A percentile compares a stretch with the other conserved stretches of the same genome.
These are phyloP conservation scores for Falco rusticolus DNA, from an alignment of 2,797 vertebrate genomes.

Conservation along the genomic window DNA sequence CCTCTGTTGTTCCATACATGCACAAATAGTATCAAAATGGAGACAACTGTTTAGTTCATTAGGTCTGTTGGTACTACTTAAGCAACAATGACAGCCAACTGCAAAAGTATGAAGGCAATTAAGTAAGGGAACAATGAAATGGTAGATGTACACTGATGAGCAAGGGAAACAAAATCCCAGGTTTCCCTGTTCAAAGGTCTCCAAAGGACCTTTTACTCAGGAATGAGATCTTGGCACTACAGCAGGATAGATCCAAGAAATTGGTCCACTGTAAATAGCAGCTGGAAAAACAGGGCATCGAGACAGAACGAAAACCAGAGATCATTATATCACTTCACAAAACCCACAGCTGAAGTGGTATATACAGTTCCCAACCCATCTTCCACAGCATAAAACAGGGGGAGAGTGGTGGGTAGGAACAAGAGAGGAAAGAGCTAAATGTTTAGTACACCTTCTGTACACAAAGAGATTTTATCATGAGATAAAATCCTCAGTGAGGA, in stretches of 20 bases:
- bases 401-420: too few relatives aligned
- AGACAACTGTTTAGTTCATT: background rate
- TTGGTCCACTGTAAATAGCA: background rate
- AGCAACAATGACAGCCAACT: background rate
- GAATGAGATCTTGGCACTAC: background rate
- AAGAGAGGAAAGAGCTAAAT: background rate
- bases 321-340: background rate
- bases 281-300: background rate
- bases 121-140: background rate
- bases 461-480: background rate
- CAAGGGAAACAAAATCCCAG: background rate
- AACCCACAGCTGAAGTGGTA: background rate
- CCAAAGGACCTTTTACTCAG: background rate
- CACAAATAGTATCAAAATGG: background rate
- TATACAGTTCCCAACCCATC: background rate
- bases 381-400: background rate
- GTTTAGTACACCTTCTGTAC: background rate
- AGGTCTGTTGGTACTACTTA: background rate
- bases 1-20: background rate
- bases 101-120: background rate
- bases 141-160: background rate
- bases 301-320: background rate
- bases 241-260: background rate
- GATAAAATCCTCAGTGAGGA: background rate
- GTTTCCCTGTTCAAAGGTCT: background rate